Evolutionary conservation across 2,113 vertebrate genomes (phyloP).

Genomic region (Halichoeres trimaculatus): DNA sequence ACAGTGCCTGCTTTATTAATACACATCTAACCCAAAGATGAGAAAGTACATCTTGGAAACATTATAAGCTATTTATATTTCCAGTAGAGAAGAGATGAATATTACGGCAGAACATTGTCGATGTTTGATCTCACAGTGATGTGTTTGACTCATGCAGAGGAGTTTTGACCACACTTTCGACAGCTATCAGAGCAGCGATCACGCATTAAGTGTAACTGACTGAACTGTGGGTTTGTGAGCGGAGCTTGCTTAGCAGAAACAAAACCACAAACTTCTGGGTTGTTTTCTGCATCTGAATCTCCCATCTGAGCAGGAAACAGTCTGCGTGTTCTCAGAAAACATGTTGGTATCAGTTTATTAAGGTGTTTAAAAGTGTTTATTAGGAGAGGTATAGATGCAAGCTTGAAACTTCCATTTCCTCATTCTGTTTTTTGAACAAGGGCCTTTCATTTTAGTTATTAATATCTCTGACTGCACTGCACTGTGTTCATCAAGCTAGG

Average conservation of each 20-base stretch:
- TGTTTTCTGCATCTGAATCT: slow-evolving; percentile 32
- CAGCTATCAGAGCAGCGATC: slow-evolving; percentile 35
- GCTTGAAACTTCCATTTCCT: neutral
- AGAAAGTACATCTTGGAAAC: no score
- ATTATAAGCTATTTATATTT: neutral
- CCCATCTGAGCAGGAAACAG: slow-evolving; percentile 65
- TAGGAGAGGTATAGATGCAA: neutral
- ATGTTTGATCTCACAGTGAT: neutral
- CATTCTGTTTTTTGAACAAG: no score
- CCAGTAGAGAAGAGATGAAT: neutral
- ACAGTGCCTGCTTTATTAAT: no score
- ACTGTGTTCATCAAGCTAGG: no score
- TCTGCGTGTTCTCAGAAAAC: slow-evolving; percentile 47
- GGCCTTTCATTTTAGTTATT: no score
- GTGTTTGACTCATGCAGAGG: slow-evolving; percentile 3
- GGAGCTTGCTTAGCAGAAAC: slow-evolving; percentile 43
- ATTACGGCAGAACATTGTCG: slow-evolving; percentile 1
- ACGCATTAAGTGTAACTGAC: slow-evolving; percentile 28
- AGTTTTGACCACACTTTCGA: slow-evolving; percentile 22
- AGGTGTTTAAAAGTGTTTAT: slow-evolving; percentile 5
- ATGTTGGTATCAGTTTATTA: neutral
- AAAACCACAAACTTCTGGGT: slow-evolving; percentile 55
- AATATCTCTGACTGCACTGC: no score
- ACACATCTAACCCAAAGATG: neutral
- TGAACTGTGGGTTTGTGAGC: slow-evolving; percentile 8